Percentiles rank a stretch among this genome's conserved stretches.
Conservation (phyloP, 2,888 invertebrate species). For the Drosophila macrospina region DNA sequence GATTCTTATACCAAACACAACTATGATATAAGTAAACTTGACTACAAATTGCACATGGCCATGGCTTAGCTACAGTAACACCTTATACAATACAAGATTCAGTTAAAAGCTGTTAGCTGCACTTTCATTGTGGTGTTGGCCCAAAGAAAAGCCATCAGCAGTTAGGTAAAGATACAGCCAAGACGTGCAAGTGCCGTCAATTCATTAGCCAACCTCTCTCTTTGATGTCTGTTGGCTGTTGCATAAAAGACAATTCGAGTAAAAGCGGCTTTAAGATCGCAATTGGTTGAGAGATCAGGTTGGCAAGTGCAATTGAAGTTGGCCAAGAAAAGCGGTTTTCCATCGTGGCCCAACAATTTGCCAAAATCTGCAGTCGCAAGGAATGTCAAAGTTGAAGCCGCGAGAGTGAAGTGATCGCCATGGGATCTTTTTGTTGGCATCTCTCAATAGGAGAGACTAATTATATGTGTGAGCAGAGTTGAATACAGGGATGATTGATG, state of each 20-base stretch:
- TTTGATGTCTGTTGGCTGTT: conserved; percentile 38
- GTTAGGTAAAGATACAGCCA: conserved; percentile 45
- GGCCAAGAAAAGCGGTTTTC: conserved; percentile 27
- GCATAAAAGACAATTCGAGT: conserved; percentile 53
- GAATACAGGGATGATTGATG: no score
- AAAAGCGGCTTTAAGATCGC: conserved; percentile 21
- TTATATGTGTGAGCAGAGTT: no score
- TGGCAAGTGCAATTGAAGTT: conserved; percentile 28
- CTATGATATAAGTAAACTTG: no score
- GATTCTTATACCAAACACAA: no score
- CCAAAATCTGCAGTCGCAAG: conserved; percentile 7
- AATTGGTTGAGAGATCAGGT: conserved; percentile 14
- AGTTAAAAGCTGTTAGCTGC: conserved; percentile 56
- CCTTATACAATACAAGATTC: no score
- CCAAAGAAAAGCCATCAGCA: conserved; percentile 16
- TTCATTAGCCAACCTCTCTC: conserved; percentile 23
- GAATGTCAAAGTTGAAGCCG: conserved; percentile 33
- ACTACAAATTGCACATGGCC: no score
- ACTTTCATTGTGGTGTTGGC: conserved; percentile 47
- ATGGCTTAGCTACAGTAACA: no score
- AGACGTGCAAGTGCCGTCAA: conserved; percentile 48
- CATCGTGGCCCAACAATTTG: conserved; percentile 28
- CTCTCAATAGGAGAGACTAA: background rate
- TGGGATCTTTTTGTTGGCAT: conserved; percentile 6
- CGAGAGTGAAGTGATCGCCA: background rate